Evolutionary conservation across 1,140 invertebrate species (phyloP), one percentile per base, ranked within the genome.

Genomic region (Drosophila quadrilineata): DNA sequence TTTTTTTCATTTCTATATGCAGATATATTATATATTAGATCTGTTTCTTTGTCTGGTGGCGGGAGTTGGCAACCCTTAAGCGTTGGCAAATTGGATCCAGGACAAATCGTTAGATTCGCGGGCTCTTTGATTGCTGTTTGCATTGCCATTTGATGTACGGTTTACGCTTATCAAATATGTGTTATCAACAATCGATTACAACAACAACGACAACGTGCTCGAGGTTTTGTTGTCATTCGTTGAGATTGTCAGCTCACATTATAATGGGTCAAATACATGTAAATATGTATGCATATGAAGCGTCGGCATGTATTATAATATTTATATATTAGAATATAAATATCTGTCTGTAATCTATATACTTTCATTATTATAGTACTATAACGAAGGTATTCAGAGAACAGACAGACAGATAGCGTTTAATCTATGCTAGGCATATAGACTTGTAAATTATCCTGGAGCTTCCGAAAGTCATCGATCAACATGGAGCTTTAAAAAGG

Each of bases 111-210:
- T 54, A 29, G 54, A 48, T 35, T 65, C 35, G 29, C 50, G n/a
- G n/a, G 28, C 21, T 73, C 19, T 54, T 50, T 72, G 45, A 58
- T 72, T 59, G 43, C 48, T 59, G 49, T 59, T 40, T 59, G 46
- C 22, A 40, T 71, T 67, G 65, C 60, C 64, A 62, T 84, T 84
- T 77, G 53, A 73, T 85, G 64, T 69, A 8, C 35, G n/a, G 73
- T 82, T 82, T 77, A 82, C 77, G 77, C 79, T 84, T 84, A 84
- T 84, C 80, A 84, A 84, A 84, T 75, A 85, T 80, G 79, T 84
- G 79, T 85, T 84, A 84, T 84, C 79, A 79, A 85, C n/a, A 84
- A 84, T 84, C 79, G 79, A 84, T 85, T 71, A 54, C 66, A 74
- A 53, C 60, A 77, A 69, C 70, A 41, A 14, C 65, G 45, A 35